Base-by-base conservation (phyloP, 2,888 invertebrate species). In the Sarcophaga caerulescens region DNA sequence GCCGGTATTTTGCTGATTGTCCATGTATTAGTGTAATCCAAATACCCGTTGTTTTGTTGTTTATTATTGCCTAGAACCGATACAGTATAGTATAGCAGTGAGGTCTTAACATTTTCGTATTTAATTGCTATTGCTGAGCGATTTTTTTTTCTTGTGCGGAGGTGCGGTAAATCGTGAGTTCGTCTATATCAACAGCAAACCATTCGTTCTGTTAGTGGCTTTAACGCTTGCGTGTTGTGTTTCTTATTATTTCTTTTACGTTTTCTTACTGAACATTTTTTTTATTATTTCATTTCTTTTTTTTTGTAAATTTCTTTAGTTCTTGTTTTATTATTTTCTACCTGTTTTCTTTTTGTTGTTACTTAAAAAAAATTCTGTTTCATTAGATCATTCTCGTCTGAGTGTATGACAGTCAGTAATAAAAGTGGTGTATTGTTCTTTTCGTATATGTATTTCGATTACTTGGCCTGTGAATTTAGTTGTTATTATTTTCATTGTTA, bases 31-130 rank as follows among this genome's bases (percentile, higher is more conserved):
- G 63, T 60, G n/a, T 19, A 52, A 14, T 17, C 17, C 52, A 52
- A 52, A 52, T 52, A 52, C 4, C 62, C 2, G 52, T 75, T 70
- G 52, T 71, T 62, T 52, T 81, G 52, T 70, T 71, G n/a, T 71
- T 35, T 59, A 14, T 21, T 17, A 52, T 52, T 52, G 52, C 17
- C 52, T 57, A 10, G n/a, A 47, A 57, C 59, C 23, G 73, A 82
- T 52, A 52, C 14, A 52, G 17, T 14, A 17, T 35, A 35, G 35
- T 10, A 35, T 35, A 10, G 35, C 35, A 35, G 10, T 74, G 45
- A 83, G 71, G 85, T 80, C 65, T 85, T 81, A 78, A 81, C 69
- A 78, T 81, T 81, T 75, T 78, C 81, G 69, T 81, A 78, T 78
- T 79, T 85, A 85, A 85, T 82, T 85, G 75, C 74, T 75, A 17